A percentile compares a stretch with the other conserved stretches of the same genome.
Evolutionary conservation across 2,113 vertebrate genomes (phyloP).

Genomic region (human): GRCh38 chr4:3684001-3684500

Average conservation of each 20-base stretch:
- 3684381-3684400: background rate
- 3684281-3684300: background rate
- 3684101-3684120: background rate
- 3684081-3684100: background rate
- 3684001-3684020: fast-evolving
- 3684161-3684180: background rate
- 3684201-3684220: background rate
- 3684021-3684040: fast-evolving
- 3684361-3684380: fast-evolving
- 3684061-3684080: background rate
- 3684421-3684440: fast-evolving
- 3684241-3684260: background rate
- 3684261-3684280: background rate
- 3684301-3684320: background rate
- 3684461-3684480: background rate
- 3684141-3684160: fast-evolving
- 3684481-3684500: no score
- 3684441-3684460: fast-evolving
- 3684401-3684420: background rate
- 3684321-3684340: background rate
- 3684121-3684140: background rate
- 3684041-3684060: background rate
- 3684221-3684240: no score
- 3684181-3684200: background rate
- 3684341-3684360: fast-evolving